phyloP scores from a whole-genome alignment of 2,888 invertebrate genomes.

The Hydraecia micacea region DNA sequence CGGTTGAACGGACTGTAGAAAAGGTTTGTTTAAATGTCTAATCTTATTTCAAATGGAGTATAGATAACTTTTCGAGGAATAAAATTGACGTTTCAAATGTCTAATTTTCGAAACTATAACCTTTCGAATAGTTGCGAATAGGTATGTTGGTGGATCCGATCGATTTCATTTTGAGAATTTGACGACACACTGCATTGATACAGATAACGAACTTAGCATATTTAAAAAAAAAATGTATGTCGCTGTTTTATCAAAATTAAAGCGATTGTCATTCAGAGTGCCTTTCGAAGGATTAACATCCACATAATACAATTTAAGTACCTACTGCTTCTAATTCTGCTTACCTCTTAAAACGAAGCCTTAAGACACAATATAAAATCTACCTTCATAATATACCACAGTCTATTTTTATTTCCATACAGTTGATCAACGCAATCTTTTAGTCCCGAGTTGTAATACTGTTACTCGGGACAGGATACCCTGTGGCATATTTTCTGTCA shows the following conservation, averaged over 20 bases:
- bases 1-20: too few species aligned
- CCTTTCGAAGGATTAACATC: not conserved
- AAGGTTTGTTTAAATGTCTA: too few species aligned
- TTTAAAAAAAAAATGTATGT: not conserved
- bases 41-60: too few species aligned
- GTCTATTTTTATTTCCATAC: constrained; percentile 19
- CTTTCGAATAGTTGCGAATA: too few species aligned
- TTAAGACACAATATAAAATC: constrained; percentile 31
- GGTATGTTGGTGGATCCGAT: too few species aligned
- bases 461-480: not conserved
- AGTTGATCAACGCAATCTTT: not conserved
- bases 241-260: not conserved
- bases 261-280: not conserved
- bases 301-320: not conserved
- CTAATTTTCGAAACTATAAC: too few species aligned
- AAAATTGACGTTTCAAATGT: too few species aligned
- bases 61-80: too few species aligned
- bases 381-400: constrained; percentile 29
- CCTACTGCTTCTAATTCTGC: constrained; percentile 9
- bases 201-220: too few species aligned
- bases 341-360: constrained; percentile 16
- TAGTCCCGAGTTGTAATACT: constrained; percentile 1
- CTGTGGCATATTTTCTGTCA: not conserved
- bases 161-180: too few species aligned
- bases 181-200: too few species aligned